A percentile compares a stretch with the other conserved stretches of the same genome.
Conservation (phyloP, 2,888 invertebrate species). For the Lepidocyrtoides sp. region DNA sequence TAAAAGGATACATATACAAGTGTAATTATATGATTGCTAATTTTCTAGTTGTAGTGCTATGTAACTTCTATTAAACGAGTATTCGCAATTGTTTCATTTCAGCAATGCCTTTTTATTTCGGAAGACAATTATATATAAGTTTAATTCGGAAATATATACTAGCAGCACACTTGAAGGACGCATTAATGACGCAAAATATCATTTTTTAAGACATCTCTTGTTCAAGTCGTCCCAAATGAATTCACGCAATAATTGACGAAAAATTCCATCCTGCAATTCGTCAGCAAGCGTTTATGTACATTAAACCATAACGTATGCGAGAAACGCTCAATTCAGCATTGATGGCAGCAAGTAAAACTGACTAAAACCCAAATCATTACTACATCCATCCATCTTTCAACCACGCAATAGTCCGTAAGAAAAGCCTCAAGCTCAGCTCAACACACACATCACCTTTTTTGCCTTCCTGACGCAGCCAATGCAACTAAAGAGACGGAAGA, state of each 20-base stretch:
- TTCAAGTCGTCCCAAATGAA: neutral
- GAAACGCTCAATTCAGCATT: neutral
- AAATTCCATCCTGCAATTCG: slow-evolving; percentile 9
- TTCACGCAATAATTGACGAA: slow-evolving; percentile 62
- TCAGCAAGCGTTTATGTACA: no score
- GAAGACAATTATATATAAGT: no score
- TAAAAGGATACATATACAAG: no score
- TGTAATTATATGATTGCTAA: no score
- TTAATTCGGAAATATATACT: no score
- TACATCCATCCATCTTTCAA: slow-evolving; percentile 37
- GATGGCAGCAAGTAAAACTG: slow-evolving; percentile 8
- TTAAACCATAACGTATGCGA: neutral
- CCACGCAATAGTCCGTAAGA: slow-evolving; percentile 25
- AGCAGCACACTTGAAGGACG: no score
- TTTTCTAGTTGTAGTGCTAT: no score
- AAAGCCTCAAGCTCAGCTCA: slow-evolving; percentile 37
- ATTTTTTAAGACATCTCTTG: neutral
- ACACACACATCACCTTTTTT: slow-evolving; percentile 48
- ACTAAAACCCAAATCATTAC: slow-evolving; percentile 16
- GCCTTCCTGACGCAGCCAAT: slow-evolving; percentile 69
- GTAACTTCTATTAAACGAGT: no score
- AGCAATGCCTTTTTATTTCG: no score
- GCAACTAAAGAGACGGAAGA: slow-evolving; percentile 76
- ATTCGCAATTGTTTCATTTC: no score
- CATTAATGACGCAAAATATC: no score